These are phyloP conservation scores for Eidolon helvum DNA, from an alignment of 2,113 vertebrate genomes.

Conservation along the genomic window DNA sequence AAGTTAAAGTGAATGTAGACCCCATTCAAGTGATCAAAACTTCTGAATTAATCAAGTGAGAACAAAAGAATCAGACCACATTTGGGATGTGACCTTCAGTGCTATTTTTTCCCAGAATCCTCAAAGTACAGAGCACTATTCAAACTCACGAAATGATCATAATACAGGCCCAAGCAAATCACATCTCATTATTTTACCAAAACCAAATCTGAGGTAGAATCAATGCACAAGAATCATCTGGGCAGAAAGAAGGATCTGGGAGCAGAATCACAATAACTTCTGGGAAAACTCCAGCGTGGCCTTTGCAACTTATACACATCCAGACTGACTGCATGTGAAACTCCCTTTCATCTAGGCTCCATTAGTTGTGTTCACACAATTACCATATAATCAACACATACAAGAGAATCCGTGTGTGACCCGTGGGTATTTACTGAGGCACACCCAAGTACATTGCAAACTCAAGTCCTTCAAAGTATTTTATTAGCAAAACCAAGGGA, in stretches of 20 bases:
- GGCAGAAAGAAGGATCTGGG: neutral
- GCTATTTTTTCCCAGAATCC: neutral
- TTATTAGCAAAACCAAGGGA: neutral
- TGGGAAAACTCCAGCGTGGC: neutral
- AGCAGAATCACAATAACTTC: neutral
- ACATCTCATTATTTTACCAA: neutral
- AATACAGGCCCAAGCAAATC: neutral
- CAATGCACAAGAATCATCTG: neutral
- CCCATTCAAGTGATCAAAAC: neutral
- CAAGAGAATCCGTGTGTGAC: neutral
- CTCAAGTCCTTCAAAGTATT: neutral
- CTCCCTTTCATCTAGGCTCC: neutral
- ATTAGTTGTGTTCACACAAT: neutral
- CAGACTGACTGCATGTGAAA: neutral
- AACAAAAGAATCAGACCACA: neutral
- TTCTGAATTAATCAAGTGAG: neutral
- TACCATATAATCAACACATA: neutral
- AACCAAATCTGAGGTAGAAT: neutral
- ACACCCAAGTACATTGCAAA: neutral
- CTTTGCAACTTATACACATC: neutral
- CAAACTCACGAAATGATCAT: neutral
- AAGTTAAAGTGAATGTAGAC: neutral
- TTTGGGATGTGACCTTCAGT: neutral
- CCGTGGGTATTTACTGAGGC: neutral
- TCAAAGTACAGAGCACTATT: neutral